Evolutionary conservation across 2,797 vertebrate species (phyloP).

Genomic region (Thunnus albacares): DNA sequence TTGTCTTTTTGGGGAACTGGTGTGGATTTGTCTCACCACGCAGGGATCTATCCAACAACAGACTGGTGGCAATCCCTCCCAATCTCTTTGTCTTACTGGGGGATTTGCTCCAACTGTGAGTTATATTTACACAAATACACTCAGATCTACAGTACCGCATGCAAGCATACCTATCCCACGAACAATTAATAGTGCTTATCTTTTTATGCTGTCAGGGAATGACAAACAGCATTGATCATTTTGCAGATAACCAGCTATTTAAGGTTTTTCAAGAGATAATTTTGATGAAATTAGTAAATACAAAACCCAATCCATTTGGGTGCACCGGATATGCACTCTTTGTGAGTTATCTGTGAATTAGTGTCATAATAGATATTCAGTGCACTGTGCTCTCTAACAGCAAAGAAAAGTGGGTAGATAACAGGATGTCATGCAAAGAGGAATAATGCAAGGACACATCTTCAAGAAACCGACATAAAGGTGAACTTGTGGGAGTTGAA

Average conservation of each 20-base stretch:
- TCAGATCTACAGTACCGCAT: background rate
- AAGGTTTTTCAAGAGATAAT: background rate
- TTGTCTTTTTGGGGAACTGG: conserved; percentile 31
- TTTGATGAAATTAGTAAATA: background rate
- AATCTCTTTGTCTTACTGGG: conserved; percentile 91
- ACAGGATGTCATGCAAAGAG: conserved; percentile 8
- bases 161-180: background rate
- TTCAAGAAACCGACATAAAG: conserved; percentile 2
- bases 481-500: conserved; percentile 4
- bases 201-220: background rate
- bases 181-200: conserved; percentile 3
- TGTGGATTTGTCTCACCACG: conserved; percentile 56
- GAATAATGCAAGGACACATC: conserved; percentile 4
- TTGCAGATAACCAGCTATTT: background rate
- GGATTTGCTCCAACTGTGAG: conserved; percentile 97
- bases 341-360: background rate
- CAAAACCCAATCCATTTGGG: background rate
- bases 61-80: conserved; percentile 89
- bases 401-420: conserved; percentile 10
- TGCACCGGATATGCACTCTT: background rate
- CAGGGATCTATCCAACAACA: conserved; percentile 95
- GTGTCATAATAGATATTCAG: too few relatives aligned
- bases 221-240: background rate
- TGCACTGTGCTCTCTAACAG: background rate
- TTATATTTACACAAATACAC: conserved; percentile 25